Conservation (phyloP, 2,797 vertebrate species). For the Ctenopoma multispine region DNA sequence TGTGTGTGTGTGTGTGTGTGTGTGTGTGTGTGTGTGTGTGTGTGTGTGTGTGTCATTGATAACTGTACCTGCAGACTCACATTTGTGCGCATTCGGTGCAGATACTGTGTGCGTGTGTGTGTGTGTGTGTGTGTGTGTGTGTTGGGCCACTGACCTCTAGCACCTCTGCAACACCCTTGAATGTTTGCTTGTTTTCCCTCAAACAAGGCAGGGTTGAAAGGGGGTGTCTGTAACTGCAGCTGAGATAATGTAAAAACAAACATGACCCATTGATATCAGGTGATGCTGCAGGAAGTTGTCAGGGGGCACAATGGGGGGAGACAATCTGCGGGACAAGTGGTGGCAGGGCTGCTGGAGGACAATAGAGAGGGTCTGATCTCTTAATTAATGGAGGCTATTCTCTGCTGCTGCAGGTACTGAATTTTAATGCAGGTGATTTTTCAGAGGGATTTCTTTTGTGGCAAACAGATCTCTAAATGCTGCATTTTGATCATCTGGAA, state of each 20-base stretch:
- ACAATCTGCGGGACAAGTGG: conserved; percentile 74
- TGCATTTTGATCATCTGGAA: conserved; percentile 42
- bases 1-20: conserved; percentile 28
- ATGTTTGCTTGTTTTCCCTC: conserved; percentile 77
- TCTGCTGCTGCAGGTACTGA: conserved; percentile 80
- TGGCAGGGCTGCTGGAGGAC: conserved; percentile 76
- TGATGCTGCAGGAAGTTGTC: conserved; percentile 82
- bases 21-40: conserved; percentile 31
- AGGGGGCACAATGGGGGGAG: conserved; percentile 70
- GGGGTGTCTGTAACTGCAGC: conserved; percentile 67
- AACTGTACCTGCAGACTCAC: conserved; percentile 36
- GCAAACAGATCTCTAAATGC: conserved; percentile 51
- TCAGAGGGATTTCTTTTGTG: conserved; percentile 65
- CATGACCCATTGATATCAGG: conserved; percentile 76
- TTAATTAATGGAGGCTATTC: conserved; percentile 85
- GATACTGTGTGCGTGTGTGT: conserved; percentile 18
- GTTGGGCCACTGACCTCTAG: conserved; percentile 65
- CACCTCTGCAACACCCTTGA: conserved; percentile 71
- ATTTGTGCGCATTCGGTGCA: not conserved
- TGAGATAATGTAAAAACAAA: conserved; percentile 84
- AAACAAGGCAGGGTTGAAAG: conserved; percentile 66
- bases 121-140: conserved; percentile 28
- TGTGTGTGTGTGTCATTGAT: conserved; percentile 18
- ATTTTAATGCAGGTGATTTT: conserved; percentile 79
- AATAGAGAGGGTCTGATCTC: conserved; percentile 83